Base-by-base conservation (phyloP, 2,797 vertebrate species). In the Nannoperca australis region DNA sequence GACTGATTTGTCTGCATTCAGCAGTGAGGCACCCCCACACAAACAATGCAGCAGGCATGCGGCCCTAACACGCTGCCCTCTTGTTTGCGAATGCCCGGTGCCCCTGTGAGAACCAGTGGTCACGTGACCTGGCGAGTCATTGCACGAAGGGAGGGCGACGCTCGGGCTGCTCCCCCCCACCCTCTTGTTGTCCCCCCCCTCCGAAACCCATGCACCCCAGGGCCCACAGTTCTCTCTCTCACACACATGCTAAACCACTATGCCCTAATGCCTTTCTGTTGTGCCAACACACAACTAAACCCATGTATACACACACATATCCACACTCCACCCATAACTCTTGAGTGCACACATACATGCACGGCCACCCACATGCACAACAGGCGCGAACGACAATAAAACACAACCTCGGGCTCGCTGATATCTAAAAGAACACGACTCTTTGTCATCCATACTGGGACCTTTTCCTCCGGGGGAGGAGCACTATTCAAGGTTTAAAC, bases 31-130 rank as follows among this genome's bases (percentile, higher is more conserved):
- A 86, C 83, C 89, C 36, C 86, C 27, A 11, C 70, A 61, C 84
- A 82, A 87, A 93, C 92, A 94, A 92, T 90, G 86, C 90, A 86
- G 82, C 85, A 92, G 88, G 83, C 91, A 88, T 91, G 88, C 60
- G 69, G 85, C 90, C 84, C 73, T 82, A 93, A 90, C 91, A 91
- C 55, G 83, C 88, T 85, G 88, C 85, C 88, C 88, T 87, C 87
- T 85, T 92, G 89, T 92, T 90, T 85, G 89, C 36, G 79, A 78
- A 87, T 86, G 83, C 70, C 79, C 84, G 64, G 42, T 73, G 83
- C 56, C 85, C 73, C 88, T 93, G 90, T 90, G 92, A 92, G 92
- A 93, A 92, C 82, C 81, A 70, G 51, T 54, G 87, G 85, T 95
- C 94, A 93, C 86, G 87, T 93, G 92, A 91, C 86, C 88, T 62